Conservation (phyloP, 2,797 vertebrate genomes). For the Emydoidea blandingii region DNA sequence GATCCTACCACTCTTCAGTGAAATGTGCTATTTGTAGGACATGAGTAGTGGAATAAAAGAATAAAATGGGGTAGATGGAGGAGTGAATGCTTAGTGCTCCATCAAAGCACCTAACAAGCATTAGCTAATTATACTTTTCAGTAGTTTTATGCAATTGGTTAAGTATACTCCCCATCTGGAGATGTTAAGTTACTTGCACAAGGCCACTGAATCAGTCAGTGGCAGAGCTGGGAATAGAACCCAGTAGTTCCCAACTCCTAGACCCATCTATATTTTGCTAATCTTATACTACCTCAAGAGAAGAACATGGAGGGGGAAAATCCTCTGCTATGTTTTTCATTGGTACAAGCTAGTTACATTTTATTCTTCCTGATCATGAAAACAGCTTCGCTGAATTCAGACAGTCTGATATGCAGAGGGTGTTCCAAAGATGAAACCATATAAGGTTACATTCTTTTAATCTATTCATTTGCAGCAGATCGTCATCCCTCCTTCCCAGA, state of each 20-base stretch:
- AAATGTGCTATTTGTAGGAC: conserved; percentile 28
- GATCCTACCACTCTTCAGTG: conserved; percentile 11
- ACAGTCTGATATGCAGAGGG: neutral
- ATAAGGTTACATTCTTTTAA: neutral
- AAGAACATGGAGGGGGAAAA: neutral
- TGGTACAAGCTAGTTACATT: neutral
- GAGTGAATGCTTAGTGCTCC: conserved; percentile 39
- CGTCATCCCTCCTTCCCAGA: neutral
- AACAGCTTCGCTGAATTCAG: neutral
- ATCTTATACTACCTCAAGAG: neutral
- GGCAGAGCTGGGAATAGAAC: neutral
- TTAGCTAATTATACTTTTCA: conserved; percentile 52
- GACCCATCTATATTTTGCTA: neutral
- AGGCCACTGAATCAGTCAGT: accelerated
- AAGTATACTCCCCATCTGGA: conserved; percentile 15
- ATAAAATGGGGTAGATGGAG: conserved; percentile 22
- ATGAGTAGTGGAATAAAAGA: conserved; percentile 21
- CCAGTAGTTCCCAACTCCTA: neutral
- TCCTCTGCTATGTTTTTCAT: neutral
- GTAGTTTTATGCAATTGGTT: conserved; percentile 9
- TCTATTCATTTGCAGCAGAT: conserved; percentile 12
- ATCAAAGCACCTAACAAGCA: conserved; percentile 45
- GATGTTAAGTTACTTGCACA: neutral
- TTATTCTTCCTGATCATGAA: conserved; percentile 11
- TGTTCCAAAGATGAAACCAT: conserved; percentile 11